Conservation (phyloP, 1,140 invertebrate genomes). For the Vanessa tameamea region DNA sequence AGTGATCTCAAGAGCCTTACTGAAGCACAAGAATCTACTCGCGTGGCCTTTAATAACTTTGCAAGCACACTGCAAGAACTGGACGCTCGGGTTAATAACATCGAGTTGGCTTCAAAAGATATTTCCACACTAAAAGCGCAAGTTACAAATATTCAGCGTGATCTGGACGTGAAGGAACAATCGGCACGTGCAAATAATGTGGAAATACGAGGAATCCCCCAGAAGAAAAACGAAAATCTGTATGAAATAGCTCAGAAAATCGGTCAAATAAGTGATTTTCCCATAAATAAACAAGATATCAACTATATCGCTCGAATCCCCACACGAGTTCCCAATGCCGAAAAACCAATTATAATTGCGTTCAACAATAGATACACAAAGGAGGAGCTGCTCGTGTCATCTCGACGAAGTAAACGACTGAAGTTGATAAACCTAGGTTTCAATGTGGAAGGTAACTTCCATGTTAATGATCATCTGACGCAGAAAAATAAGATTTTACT, state of each 20-base stretch:
- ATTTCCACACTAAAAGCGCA: conserved; percentile 9
- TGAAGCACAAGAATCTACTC: conserved; percentile 34
- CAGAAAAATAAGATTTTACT: background rate
- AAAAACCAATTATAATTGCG: conserved; percentile 5
- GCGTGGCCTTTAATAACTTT: conserved; percentile 31
- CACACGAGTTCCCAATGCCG: too few species aligned
- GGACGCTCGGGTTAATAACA: conserved; percentile 24
- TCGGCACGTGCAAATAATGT: background rate
- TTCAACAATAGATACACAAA: background rate
- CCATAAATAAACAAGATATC: conserved; percentile 31
- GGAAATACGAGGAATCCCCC: background rate
- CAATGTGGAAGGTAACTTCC: background rate
- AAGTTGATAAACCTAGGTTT: background rate
- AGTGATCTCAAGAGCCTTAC: conserved; percentile 34
- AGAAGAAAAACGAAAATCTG: background rate
- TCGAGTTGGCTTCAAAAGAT: conserved; percentile 23
- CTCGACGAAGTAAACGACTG: conserved; percentile 33
- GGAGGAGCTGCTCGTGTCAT: background rate
- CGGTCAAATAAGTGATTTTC: conserved; percentile 2
- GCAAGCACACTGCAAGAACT: conserved; percentile 18
- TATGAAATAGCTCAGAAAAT: conserved; percentile 29
- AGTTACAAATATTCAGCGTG: background rate
- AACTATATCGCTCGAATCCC: conserved; percentile 6
- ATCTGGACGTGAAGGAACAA: background rate
- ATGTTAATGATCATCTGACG: background rate